These are phyloP conservation scores for Bellardia bayeri DNA, from an alignment of 2,888 invertebrate species.

Conservation along the genomic window DNA sequence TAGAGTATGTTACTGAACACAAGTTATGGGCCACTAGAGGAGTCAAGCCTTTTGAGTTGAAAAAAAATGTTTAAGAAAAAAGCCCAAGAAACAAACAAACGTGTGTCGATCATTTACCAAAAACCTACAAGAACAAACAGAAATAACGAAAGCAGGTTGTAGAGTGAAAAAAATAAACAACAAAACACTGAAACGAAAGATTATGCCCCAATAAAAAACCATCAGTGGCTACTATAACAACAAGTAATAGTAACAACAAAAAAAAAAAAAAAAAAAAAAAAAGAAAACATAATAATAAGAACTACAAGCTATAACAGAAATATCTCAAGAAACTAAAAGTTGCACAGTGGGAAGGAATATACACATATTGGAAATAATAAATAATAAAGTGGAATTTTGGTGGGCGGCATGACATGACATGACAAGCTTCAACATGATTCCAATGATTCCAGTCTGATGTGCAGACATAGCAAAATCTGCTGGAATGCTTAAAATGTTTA, in stretches of 20 bases:
- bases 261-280: no score
- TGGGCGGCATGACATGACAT: no score
- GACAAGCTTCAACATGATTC: no score
- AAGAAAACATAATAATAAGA: constrained; percentile 46
- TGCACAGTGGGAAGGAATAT: background rate
- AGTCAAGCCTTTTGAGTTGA: constrained; percentile 52
- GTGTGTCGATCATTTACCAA: constrained; percentile 71
- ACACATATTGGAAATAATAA: background rate
- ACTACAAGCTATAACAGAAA: constrained; percentile 23
- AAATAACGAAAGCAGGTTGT: constrained; percentile 3
- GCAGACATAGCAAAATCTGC: background rate
- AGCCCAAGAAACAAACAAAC: constrained; percentile 48
- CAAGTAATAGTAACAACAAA: constrained; percentile 29
- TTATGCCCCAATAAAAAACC: constrained; percentile 66
- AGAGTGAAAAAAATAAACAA: background rate
- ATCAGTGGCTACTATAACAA: constrained; percentile 53
- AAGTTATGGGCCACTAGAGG: constrained; percentile 59
- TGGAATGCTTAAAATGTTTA: background rate
- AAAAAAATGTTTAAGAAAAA: constrained; percentile 26
- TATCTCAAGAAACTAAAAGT: background rate
- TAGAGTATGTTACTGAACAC: constrained; percentile 43
- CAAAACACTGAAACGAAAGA: constrained; percentile 41
- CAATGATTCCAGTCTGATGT: background rate
- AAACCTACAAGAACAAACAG: constrained; percentile 16
- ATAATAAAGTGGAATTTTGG: no score